Evolutionary conservation across 1,140 invertebrate species (phyloP).

Genomic region (Nylanderia fulva): DNA sequence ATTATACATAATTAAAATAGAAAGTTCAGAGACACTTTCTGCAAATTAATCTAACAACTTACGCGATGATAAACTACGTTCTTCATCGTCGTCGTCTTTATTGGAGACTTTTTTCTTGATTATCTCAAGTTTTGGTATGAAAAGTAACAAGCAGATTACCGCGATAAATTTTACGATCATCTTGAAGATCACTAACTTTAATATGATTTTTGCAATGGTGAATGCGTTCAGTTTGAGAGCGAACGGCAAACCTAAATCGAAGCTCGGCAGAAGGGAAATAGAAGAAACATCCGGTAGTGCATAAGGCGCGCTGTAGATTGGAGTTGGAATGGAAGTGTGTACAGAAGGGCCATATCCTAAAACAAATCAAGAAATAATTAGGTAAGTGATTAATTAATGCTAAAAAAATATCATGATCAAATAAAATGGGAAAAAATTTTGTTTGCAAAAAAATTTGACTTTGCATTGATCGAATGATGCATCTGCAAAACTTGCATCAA

Average conservation of each 20-base stretch:
- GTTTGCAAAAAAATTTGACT: not conserved
- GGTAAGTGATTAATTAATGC: not conserved
- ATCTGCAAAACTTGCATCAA: not conserved
- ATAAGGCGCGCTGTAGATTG: slow-evolving; percentile 84
- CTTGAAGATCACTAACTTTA: slow-evolving; percentile 92
- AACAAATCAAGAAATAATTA: not conserved
- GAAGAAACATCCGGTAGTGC: slow-evolving; percentile 87
- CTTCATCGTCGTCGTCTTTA: slow-evolving; percentile 73
- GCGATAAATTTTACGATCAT: slow-evolving; percentile 92
- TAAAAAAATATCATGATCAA: not conserved
- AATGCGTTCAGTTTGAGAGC: slow-evolving; percentile 89
- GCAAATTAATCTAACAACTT: slow-evolving; percentile 48
- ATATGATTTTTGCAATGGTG: slow-evolving; percentile 90
- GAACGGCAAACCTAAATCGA: slow-evolving; percentile 80
- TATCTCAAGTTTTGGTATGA: slow-evolving; percentile 90
- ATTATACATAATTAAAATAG: slow-evolving; percentile 17
- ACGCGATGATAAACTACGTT: slow-evolving; percentile 66
- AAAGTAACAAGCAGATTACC: slow-evolving; percentile 90
- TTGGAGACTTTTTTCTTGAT: slow-evolving; percentile 71
- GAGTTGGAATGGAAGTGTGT: slow-evolving; percentile 44
- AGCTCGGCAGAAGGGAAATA: slow-evolving; percentile 83
- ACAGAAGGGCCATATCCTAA: slow-evolving; percentile 53
- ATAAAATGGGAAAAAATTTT: not conserved
- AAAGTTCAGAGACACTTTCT: not conserved
- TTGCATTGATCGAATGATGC: not conserved